Percentiles rank a stretch among this genome's conserved stretches.
Conservation (phyloP, 1,140 invertebrate genomes). For the Batillaria attramentaria region DNA sequence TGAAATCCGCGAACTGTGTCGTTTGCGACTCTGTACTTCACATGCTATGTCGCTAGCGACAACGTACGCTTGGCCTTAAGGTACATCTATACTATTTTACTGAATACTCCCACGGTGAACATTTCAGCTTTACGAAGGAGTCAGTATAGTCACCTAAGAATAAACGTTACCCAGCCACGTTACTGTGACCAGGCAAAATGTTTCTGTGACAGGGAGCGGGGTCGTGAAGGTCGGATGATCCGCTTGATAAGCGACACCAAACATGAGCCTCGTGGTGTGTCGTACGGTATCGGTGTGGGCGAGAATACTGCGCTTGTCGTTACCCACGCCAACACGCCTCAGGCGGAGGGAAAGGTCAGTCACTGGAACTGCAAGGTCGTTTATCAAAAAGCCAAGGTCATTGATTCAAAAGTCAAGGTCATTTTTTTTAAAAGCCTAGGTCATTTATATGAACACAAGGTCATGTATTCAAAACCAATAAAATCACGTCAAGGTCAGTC, state of each 20-base stretch:
- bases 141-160: too few relatives aligned
- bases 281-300: slow-evolving; percentile 48
- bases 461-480: not conserved
- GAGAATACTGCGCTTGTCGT: slow-evolving; percentile 55
- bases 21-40: too few relatives aligned
- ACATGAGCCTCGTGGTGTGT: slow-evolving; percentile 17
- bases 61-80: too few relatives aligned
- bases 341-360: slow-evolving; percentile 43
- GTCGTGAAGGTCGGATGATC: slow-evolving; percentile 60
- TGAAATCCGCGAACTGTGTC: too few relatives aligned
- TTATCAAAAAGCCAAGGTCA: not conserved
- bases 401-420: not conserved
- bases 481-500: not conserved
- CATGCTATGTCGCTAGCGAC: too few relatives aligned
- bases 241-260: slow-evolving; percentile 53
- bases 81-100: too few relatives aligned
- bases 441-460: not conserved
- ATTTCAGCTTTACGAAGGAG: too few relatives aligned
- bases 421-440: not conserved
- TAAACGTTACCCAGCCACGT: too few relatives aligned
- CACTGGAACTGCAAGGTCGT: not conserved
- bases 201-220: slow-evolving; percentile 53
- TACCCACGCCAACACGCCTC: slow-evolving; percentile 45
- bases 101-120: too few relatives aligned
- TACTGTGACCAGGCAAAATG: too few relatives aligned